Conservation (phyloP, 2,888 invertebrate genomes). For the Drosophila birchii region DNA sequence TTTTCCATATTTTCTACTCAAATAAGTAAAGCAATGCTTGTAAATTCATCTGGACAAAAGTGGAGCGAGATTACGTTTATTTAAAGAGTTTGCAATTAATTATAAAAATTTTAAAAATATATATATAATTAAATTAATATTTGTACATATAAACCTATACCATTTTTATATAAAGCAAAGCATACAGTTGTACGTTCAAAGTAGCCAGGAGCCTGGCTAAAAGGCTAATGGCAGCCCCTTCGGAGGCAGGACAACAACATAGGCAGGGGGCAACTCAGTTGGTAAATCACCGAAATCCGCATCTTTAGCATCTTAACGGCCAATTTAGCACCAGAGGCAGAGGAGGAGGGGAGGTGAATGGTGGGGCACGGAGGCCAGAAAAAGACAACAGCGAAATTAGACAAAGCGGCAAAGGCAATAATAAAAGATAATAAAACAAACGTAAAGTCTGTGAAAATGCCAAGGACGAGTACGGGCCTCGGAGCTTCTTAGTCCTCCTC, state of each 20-base stretch:
- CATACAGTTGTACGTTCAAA: neutral
- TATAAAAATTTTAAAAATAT: too few relatives aligned
- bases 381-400: constrained; percentile 45
- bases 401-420: constrained; percentile 64
- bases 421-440: constrained; percentile 79
- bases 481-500: constrained; percentile 1
- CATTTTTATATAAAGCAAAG: neutral
- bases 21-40: too few relatives aligned
- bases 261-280: constrained; percentile 54
- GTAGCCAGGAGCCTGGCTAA: neutral
- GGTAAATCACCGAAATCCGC: constrained; percentile 72
- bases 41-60: too few relatives aligned
- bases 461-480: constrained; percentile 16
- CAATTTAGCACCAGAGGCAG: constrained; percentile 67
- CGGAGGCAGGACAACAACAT: constrained; percentile 26
- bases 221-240: neutral
- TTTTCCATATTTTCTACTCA: neutral
- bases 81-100: too few relatives aligned
- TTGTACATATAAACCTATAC: neutral
- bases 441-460: constrained; percentile 61
- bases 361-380: constrained; percentile 21
- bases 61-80: too few relatives aligned
- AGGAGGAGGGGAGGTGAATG: neutral
- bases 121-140: too few relatives aligned
- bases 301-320: constrained; percentile 81